Conservation (phyloP, 2,797 vertebrate species). For the Morus bassanus region DNA sequence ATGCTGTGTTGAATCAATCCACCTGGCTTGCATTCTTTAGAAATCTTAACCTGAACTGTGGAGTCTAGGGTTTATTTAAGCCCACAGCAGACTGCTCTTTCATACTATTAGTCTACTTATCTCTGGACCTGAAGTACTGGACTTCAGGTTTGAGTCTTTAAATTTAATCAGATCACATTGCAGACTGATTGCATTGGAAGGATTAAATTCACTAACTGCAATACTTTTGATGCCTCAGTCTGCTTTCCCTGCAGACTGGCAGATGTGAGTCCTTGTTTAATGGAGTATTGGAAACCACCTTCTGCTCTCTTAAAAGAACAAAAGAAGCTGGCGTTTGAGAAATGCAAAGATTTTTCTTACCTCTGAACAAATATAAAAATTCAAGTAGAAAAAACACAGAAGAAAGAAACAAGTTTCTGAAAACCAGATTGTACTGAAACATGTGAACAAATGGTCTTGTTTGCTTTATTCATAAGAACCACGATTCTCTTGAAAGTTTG, state of each 20-base stretch:
- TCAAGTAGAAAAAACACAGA: not conserved
- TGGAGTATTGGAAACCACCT: not conserved
- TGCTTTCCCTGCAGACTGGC: slow-evolving; percentile 1
- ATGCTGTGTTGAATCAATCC: slow-evolving; percentile 18
- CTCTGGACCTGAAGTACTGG: slow-evolving; percentile 12
- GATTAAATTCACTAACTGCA: slow-evolving; percentile 22
- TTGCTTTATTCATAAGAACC: not conserved
- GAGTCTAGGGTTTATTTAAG: not conserved
- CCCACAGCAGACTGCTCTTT: not conserved
- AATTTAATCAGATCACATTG: slow-evolving; percentile 8
- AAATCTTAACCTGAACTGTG: not conserved
- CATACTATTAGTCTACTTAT: slow-evolving; percentile 8
- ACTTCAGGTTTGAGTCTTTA: slow-evolving; percentile 28
- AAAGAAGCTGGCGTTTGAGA: not conserved
- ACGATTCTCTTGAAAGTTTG: not conserved
- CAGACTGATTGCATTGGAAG: slow-evolving; percentile 25
- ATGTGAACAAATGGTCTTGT: not conserved
- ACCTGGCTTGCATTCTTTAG: not conserved
- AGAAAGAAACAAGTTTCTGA: not conserved
- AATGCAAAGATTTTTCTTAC: not conserved
- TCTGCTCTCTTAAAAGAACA: not conserved
- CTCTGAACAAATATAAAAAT: not conserved
- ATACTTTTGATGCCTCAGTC: not conserved
- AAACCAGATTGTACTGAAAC: not conserved
- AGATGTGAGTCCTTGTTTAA: not conserved